Conservation (phyloP, 2,113 vertebrate genomes). For the Cercocebus atys region DNA sequence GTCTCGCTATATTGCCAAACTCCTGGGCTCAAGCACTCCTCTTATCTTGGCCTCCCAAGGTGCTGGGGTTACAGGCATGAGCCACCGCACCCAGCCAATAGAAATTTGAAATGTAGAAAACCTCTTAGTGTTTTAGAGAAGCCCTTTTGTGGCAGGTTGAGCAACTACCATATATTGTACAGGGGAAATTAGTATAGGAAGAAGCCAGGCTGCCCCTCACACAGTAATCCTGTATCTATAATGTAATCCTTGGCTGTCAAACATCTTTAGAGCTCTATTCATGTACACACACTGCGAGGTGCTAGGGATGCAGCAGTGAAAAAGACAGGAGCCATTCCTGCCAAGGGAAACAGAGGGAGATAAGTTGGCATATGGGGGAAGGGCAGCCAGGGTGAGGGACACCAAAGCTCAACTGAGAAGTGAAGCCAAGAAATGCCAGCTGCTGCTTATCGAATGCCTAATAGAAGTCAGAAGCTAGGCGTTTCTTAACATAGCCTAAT, state of each 20-base stretch:
- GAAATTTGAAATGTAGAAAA: not conserved
- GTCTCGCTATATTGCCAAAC: too few species aligned
- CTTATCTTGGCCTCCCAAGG: too few species aligned
- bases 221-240: not conserved
- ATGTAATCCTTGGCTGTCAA: not conserved
- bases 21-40: too few species aligned
- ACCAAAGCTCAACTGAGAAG: not conserved
- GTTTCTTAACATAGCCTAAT: not conserved
- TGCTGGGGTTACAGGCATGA: too few species aligned
- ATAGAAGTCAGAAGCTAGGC: not conserved
- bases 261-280: not conserved
- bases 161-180: not conserved
- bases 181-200: not conserved
- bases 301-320: not conserved
- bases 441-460: not conserved
- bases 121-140: not conserved
- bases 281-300: not conserved
- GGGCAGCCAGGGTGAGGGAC: not conserved
- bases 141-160: not conserved
- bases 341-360: not conserved
- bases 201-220: not conserved
- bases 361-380: not conserved
- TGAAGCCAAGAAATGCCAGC: too few species aligned
- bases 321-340: not conserved
- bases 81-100: not conserved